Evolutionary conservation across 1,140 invertebrate species (phyloP), one percentile per base, ranked within the genome.

Genomic region (Yoshiicerus persimilis): DNA sequence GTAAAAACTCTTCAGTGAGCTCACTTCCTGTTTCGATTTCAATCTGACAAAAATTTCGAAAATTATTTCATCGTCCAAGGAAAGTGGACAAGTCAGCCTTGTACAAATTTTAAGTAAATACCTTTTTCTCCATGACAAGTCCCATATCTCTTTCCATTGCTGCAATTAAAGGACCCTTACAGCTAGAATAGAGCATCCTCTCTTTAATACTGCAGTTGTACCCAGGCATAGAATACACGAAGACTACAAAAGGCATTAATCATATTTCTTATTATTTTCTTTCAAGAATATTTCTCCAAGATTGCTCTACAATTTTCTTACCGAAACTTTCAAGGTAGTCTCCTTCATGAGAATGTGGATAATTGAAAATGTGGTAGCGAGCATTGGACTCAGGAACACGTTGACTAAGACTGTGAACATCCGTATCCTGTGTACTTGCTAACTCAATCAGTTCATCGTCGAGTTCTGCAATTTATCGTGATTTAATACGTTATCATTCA

Each of bases 141-240:
- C 95, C 95, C 75, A 95, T 89, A 32, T 92, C 89, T 34, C 92
- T 91, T 91, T 97, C 95, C 89, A 98, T 95, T 36, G 95, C 94
- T 89, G 97, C 95, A 30, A 97, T 93, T 75, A 99, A 94, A 25
- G 97, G 96, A 89, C 95, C 96, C 93, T 99, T 99, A 92, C 97
- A 99, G 90, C 97, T 98, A 1, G 98, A 99, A 93, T 99, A 99
- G 91, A 99, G 94, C 98, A 99, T 99, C 91, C 98, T 94, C 93
- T 99, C 98, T 92, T 98, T 98, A 89, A 99, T 97, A 88, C 97
- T 95, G 92, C 97, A 98, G 77, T 94, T 96, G 92, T 98, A 98
- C 10, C 97, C 97, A 27, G 98, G 98, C 97, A 99, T 99, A 13
- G 97, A 98, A 93, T 99, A 99, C 91, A 99, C 97, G 92, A 99